These are phyloP conservation scores for Morpho deidamia DNA, from an alignment of 2,888 invertebrate genomes.

Conservation along the genomic window DNA sequence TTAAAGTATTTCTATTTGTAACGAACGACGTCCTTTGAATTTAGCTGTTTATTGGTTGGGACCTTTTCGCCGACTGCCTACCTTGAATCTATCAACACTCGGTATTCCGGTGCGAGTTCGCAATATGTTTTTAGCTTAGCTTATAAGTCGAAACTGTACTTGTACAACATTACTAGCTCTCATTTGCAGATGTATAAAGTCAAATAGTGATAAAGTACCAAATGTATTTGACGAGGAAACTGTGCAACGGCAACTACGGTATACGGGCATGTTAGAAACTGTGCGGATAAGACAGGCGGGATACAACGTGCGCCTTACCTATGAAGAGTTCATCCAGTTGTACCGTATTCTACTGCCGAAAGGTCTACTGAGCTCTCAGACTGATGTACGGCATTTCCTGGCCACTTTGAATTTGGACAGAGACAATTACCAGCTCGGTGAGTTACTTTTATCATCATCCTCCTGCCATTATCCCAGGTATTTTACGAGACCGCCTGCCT, in stretches of 20 bases:
- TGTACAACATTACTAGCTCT: background rate
- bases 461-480: no score
- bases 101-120: no score
- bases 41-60: no score
- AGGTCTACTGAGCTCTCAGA: constrained; percentile 90
- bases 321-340: constrained; percentile 95
- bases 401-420: constrained; percentile 89
- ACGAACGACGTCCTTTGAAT: no score
- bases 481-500: no score
- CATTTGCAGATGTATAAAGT: constrained; percentile 90
- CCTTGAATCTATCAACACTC: no score
- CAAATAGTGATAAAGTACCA: constrained; percentile 94
- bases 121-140: no score
- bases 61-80: no score
- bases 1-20: no score
- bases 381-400: constrained; percentile 91
- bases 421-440: constrained; percentile 93
- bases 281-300: constrained; percentile 96
- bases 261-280: constrained; percentile 98
- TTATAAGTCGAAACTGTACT: no score
- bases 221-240: constrained; percentile 96
- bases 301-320: constrained; percentile 94
- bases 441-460: no score
- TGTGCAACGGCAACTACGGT: constrained; percentile 90
- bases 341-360: constrained; percentile 94